Percentiles rank a stretch among this genome's conserved stretches.
These are phyloP conservation scores for Esox niger DNA, from an alignment of 2,113 vertebrate genomes.

Conservation along the genomic window DNA sequence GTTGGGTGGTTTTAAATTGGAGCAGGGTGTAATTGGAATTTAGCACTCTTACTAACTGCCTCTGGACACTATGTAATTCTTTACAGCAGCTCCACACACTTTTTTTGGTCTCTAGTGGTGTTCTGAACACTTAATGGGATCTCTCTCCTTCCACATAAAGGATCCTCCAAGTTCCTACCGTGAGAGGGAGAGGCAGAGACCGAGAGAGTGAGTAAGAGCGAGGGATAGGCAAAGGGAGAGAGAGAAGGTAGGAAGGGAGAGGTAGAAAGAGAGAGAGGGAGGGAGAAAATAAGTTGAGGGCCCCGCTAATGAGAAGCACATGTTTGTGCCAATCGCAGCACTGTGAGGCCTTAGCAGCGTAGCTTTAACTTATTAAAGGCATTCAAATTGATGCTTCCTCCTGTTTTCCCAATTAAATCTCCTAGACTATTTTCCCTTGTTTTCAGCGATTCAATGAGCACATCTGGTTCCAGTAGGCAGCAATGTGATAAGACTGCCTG, in stretches of 20 bases:
- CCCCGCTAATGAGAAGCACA: conserved; percentile 87
- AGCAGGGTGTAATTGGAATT: conserved; percentile 61
- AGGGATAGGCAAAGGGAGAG: conserved; percentile 16
- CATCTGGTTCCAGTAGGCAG: conserved; percentile 87
- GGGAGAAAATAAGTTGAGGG: conserved; percentile 34
- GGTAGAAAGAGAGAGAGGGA: conserved; percentile 16
- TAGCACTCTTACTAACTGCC: conserved; percentile 62
- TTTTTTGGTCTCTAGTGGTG: conserved; percentile 40
- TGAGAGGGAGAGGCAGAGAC: conserved; percentile 61
- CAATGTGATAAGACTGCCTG: conserved; percentile 79
- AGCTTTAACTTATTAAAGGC: conserved; percentile 93
- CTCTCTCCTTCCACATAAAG: conserved; percentile 64
- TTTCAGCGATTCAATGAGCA: conserved; percentile 71
- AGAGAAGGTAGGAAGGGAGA: conserved; percentile 28
- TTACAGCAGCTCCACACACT: conserved; percentile 52
- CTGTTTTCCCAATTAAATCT: conserved; percentile 94
- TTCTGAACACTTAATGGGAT: conserved; percentile 72
- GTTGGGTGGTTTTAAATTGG: conserved; percentile 54
- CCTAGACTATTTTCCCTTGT: conserved; percentile 72
- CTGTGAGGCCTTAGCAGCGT: conserved; percentile 64
- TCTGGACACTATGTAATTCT: conserved; percentile 63
- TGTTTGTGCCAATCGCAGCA: conserved; percentile 74
- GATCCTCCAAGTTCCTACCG: conserved; percentile 77
- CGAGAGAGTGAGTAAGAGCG: conserved; percentile 1
- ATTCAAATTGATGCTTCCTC: conserved; percentile 99